These are phyloP conservation scores for Andrena fulva DNA, from an alignment of 2,888 invertebrate species.

Conservation along the genomic window DNA sequence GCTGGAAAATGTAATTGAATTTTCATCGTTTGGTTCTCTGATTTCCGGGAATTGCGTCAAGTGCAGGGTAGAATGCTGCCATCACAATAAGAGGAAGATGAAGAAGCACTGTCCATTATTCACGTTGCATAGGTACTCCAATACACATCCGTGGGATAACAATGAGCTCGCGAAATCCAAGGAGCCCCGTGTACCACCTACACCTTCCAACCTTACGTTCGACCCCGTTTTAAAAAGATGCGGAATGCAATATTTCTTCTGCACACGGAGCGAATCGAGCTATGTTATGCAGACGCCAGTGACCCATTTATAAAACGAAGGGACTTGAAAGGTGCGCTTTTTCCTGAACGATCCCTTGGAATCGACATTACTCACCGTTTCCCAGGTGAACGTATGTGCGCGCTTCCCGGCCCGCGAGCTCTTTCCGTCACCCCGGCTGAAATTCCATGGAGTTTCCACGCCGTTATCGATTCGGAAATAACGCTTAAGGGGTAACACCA, in stretches of 20 bases:
- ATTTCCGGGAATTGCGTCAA: background rate
- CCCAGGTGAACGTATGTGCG: background rate
- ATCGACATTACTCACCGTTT: background rate
- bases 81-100: background rate
- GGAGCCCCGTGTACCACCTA: background rate
- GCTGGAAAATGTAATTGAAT: background rate
- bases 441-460: background rate
- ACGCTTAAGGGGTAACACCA: too few relatives aligned
- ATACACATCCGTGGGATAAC: slow-evolving; percentile 19
- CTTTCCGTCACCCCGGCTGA: background rate
- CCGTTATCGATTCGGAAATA: slow-evolving; percentile 1
- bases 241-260: slow-evolving; percentile 52
- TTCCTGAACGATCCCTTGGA: slow-evolving; percentile 4
- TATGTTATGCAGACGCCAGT: slow-evolving; percentile 23
- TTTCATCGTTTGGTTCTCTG: background rate
- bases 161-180: slow-evolving; percentile 25
- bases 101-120: slow-evolving; percentile 10
- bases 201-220: slow-evolving; percentile 24
- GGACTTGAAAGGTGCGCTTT: slow-evolving; percentile 27
- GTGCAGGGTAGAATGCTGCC: background rate
- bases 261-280: slow-evolving; percentile 8
- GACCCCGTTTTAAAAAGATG: slow-evolving; percentile 42
- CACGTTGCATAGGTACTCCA: background rate
- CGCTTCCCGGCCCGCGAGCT: too few relatives aligned
- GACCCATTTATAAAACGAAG: slow-evolving; percentile 40